These are phyloP conservation scores for Sander vitreus DNA, from an alignment of 2,113 vertebrate genomes.

Conservation along the genomic window DNA sequence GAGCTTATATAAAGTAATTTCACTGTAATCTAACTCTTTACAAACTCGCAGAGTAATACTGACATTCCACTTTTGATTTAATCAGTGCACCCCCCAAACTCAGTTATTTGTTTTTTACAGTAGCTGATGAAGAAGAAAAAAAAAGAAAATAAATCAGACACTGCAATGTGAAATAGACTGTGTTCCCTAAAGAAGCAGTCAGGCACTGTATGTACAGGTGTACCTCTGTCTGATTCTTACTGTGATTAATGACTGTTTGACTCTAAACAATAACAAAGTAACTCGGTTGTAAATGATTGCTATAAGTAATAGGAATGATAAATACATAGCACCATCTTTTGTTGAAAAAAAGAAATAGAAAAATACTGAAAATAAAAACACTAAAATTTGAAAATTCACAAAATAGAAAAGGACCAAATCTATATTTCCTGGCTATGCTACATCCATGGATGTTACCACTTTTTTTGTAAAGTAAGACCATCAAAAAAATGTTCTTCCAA, in stretches of 20 bases:
- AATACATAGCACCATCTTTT: conserved; percentile 88
- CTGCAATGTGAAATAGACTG: conserved; percentile 53
- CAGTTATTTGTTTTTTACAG: conserved; percentile 45
- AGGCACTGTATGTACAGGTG: conserved; percentile 59
- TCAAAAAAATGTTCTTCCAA: conserved; percentile 46
- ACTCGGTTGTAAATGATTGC: conserved; percentile 72
- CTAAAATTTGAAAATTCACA: conserved; percentile 76
- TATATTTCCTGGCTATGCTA: conserved; percentile 61
- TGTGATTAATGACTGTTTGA: conserved; percentile 60
- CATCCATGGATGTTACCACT: conserved; percentile 69
- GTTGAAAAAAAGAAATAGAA: conserved; percentile 80
- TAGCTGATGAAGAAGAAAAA: conserved; percentile 35
- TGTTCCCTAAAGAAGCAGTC: conserved; percentile 77
- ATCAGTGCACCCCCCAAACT: conserved; percentile 38
- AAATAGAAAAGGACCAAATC: conserved; percentile 73
- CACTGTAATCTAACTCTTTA: conserved; percentile 30
- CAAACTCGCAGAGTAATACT: conserved; percentile 67
- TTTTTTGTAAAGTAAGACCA: conserved; percentile 67
- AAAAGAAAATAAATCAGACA: conserved; percentile 24
- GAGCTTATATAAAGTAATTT: conserved; percentile 34
- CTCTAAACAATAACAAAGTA: conserved; percentile 60
- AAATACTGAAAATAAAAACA: conserved; percentile 67
- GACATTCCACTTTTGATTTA: conserved; percentile 56
- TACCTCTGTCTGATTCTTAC: conserved; percentile 58
- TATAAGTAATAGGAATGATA: conserved; percentile 88